phyloP scores from a whole-genome alignment of 2,888 invertebrate species.

The Xylophagus ater region DNA sequence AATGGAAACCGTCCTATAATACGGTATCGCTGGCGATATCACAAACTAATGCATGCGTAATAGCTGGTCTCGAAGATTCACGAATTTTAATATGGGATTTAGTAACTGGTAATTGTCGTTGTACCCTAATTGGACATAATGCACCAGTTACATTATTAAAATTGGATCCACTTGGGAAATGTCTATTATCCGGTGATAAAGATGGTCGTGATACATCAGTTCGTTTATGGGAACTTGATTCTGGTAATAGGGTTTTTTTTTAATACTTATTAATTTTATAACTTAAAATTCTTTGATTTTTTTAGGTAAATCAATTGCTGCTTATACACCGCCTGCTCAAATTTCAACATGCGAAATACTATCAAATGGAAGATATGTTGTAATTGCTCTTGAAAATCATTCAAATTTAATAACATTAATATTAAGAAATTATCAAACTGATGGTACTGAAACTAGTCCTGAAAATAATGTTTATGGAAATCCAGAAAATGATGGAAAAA shows the following conservation, averaged over 20 bases:
- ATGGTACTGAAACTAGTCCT: slow-evolving; percentile 22
- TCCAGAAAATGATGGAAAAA: slow-evolving; percentile 46
- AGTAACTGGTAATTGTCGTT: slow-evolving; percentile 69
- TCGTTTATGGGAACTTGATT: slow-evolving; percentile 68
- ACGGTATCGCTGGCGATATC: slow-evolving; percentile 79
- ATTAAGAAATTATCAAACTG: slow-evolving; percentile 35
- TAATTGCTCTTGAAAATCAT: slow-evolving; percentile 57
- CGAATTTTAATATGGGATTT: slow-evolving; percentile 78
- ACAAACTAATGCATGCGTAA: slow-evolving; percentile 69
- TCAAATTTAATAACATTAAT: slow-evolving; percentile 54
- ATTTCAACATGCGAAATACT: slow-evolving; percentile 68
- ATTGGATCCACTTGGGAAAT: slow-evolving; percentile 59
- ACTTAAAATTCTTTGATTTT: slow-evolving; percentile 15
- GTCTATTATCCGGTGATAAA: slow-evolving; percentile 64
- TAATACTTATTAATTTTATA: background rate
- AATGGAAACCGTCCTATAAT: slow-evolving; percentile 79
- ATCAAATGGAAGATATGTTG: slow-evolving; percentile 57
- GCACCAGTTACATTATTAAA: slow-evolving; percentile 64
- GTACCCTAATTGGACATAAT: slow-evolving; percentile 65
- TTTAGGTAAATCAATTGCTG: slow-evolving; percentile 65
- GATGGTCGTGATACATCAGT: slow-evolving; percentile 62
- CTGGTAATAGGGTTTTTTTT: slow-evolving; percentile 44
- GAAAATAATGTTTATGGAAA: slow-evolving; percentile 40
- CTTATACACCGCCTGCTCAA: slow-evolving; percentile 63
- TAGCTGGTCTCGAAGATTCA: slow-evolving; percentile 72